Evolutionary conservation across 2,797 vertebrate species (phyloP).

Genomic region (Eurystomus glaucurus): DNA sequence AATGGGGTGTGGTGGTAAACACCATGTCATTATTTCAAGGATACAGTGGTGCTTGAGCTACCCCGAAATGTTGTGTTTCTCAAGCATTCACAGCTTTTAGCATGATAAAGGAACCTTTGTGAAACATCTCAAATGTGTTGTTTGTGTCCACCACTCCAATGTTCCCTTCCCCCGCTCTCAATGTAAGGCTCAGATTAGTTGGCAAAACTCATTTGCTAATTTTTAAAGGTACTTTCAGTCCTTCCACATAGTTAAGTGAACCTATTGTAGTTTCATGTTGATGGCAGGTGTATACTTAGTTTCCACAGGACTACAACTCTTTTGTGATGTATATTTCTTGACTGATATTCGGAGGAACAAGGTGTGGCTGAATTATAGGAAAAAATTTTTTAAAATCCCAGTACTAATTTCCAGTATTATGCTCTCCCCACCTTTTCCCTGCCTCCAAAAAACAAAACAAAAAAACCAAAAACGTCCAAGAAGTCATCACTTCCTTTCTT

Average conservation of each 20-base stretch:
- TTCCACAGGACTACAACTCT: background rate
- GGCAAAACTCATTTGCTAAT: background rate
- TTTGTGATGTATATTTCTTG: background rate
- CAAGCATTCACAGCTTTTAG: background rate
- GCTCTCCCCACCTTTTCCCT: background rate
- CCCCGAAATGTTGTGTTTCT: background rate
- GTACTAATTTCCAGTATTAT: too few relatives aligned
- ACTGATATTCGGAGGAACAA: background rate
- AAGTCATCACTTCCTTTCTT: background rate
- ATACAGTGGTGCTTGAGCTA: background rate
- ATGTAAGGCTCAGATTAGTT: too few relatives aligned
- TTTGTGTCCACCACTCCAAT: background rate
- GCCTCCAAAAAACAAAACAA: too few relatives aligned
- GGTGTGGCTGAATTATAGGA: background rate
- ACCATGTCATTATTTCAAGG: background rate
- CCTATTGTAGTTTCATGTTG: background rate
- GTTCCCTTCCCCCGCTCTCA: too few relatives aligned
- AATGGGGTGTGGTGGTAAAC: background rate
- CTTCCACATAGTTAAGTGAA: background rate
- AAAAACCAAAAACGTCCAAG: too few relatives aligned
- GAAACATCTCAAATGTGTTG: background rate
- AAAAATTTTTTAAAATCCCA: background rate
- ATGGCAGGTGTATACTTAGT: background rate
- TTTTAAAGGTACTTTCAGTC: background rate
- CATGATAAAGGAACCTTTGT: background rate